Evolutionary conservation across 2,797 vertebrate species (phyloP).

Genomic region (Peromyscus nudipes): DNA sequence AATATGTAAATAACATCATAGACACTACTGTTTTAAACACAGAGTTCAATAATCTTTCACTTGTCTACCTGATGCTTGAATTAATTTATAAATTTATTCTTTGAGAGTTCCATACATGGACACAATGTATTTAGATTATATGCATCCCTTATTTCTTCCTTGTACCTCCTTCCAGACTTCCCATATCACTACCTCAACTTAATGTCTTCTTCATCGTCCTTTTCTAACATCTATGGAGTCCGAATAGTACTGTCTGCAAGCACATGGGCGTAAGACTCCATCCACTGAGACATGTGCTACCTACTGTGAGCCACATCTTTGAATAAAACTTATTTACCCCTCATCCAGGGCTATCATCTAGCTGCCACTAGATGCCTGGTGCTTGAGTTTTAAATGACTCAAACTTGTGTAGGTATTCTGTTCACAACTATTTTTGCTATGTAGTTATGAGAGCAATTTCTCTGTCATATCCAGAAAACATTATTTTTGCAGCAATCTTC

Average conservation of each 20-base stretch:
- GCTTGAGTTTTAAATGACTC: not conserved
- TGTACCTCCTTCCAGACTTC: not conserved
- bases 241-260: not conserved
- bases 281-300: not conserved
- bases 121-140: too few relatives aligned
- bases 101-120: too few relatives aligned
- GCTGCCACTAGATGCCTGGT: not conserved
- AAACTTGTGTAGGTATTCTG: not conserved
- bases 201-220: not conserved
- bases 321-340: not conserved
- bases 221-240: not conserved
- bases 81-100: too few relatives aligned
- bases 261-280: not conserved
- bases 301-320: not conserved
- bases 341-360: not conserved
- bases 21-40: too few relatives aligned
- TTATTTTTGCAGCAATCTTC: not conserved
- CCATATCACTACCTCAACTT: not conserved
- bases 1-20: too few relatives aligned
- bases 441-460: not conserved
- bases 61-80: too few relatives aligned
- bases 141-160: not conserved
- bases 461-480: not conserved
- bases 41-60: too few relatives aligned
- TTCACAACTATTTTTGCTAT: not conserved